Conservation (phyloP, 2,797 vertebrate genomes). For the Jordanella pulchra region DNA sequence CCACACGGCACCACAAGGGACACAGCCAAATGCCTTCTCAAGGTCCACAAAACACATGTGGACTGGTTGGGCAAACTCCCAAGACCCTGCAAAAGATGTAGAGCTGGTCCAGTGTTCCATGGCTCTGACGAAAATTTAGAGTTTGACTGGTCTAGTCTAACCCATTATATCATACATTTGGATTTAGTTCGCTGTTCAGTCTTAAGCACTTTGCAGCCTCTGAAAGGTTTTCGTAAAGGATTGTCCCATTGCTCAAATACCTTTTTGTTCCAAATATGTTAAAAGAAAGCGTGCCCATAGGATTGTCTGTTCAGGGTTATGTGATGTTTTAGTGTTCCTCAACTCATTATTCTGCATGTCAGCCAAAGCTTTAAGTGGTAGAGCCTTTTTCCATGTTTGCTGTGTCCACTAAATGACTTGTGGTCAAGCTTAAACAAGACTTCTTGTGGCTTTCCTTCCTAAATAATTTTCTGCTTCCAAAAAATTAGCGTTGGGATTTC, state of each 20-base stretch:
- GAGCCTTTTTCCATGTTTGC: background rate
- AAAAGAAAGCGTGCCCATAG: too few relatives aligned
- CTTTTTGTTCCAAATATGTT: background rate
- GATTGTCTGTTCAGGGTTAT: background rate
- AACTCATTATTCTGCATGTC: background rate
- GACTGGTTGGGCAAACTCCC: too few relatives aligned
- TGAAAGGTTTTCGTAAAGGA: too few relatives aligned
- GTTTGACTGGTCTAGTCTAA: background rate
- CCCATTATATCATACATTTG: background rate
- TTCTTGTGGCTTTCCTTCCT: background rate
- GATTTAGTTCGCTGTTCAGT: background rate
- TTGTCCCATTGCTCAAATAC: background rate
- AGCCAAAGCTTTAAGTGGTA: too few relatives aligned
- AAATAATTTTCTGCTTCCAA: background rate
- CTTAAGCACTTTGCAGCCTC: too few relatives aligned
- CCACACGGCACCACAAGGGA: too few relatives aligned
- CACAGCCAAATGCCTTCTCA: too few relatives aligned
- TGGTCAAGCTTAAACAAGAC: background rate
- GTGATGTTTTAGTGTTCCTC: background rate
- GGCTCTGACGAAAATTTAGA: background rate
- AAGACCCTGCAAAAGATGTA: too few relatives aligned
- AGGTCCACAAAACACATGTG: too few relatives aligned
- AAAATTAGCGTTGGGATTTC: background rate
- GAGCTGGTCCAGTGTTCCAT: too few relatives aligned
- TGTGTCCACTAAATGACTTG: background rate